phyloP scores from a whole-genome alignment of 2,888 invertebrate genomes.

The Ornithoptera alexandrae region DNA sequence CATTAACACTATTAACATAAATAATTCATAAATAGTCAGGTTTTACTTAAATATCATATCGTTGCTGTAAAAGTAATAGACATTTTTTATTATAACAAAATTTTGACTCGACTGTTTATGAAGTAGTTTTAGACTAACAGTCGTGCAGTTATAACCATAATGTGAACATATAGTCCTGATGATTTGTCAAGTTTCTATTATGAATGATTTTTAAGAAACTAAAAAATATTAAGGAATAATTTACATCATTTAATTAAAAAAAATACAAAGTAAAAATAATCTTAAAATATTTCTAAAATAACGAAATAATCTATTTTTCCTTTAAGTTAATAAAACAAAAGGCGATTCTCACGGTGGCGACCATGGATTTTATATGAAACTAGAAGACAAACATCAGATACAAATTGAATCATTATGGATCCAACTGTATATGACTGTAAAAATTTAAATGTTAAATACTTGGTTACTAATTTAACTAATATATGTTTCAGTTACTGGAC shows the following conservation, averaged over 20 bases:
- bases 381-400: constrained; percentile 19
- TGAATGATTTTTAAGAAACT: not conserved
- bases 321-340: not conserved
- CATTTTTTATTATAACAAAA: constrained; percentile 1
- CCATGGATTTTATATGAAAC: not conserved
- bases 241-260: not conserved
- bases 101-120: constrained; percentile 62
- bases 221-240: not conserved
- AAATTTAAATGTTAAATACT: constrained; percentile 33
- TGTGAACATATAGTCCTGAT: constrained; percentile 19
- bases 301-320: not conserved
- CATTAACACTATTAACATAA: constrained; percentile 74
- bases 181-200: not conserved
- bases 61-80: not conserved
- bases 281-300: not conserved
- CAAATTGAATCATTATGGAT: constrained; percentile 43
- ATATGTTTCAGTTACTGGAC: constrained; percentile 97
- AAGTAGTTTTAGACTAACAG: constrained; percentile 59
- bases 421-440: constrained; percentile 50
- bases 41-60: constrained; percentile 8
- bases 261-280: not conserved
- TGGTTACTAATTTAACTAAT: constrained; percentile 59
- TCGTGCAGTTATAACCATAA: constrained; percentile 53
- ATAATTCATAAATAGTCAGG: constrained; percentile 67
- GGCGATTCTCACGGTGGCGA: not conserved